phyloP scores from a whole-genome alignment of 2,888 invertebrate species.

The Crocallis elinguaria region DNA sequence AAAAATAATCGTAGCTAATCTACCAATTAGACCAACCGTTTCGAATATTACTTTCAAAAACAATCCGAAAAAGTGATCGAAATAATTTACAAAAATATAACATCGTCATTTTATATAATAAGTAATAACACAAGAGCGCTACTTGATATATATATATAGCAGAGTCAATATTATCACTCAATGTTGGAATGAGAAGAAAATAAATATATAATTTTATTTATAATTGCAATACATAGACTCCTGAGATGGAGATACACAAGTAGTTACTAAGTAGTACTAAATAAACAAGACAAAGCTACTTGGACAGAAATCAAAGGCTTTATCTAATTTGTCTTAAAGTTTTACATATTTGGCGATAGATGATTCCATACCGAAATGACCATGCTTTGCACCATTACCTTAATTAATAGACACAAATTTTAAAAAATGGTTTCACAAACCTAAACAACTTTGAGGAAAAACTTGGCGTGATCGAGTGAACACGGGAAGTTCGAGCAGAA shows the following conservation, averaged over 20 bases:
- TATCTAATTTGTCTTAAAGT: conserved; percentile 34
- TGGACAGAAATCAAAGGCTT: conserved; percentile 39
- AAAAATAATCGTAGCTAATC: conserved; percentile 33
- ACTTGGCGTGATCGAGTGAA: conserved; percentile 47
- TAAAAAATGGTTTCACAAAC: conserved; percentile 58
- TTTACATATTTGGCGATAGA: conserved; percentile 45
- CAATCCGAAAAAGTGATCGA: conserved; percentile 62
- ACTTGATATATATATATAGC: conserved; percentile 48
- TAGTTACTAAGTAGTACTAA: conserved; percentile 33
- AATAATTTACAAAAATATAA: conserved; percentile 79
- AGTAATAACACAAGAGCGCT: conserved; percentile 60
- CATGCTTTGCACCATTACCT: conserved; percentile 71
- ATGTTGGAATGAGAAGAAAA: conserved; percentile 77
- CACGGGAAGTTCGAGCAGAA: conserved; percentile 39
- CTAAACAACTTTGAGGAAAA: conserved; percentile 47
- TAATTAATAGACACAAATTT: conserved; percentile 60
- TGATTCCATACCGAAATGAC: conserved; percentile 54
- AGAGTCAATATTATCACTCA: conserved; percentile 64
- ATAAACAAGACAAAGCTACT: conserved; percentile 39
- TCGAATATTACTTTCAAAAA: conserved; percentile 47
- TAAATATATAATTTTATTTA: conserved; percentile 59
- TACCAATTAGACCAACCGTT: conserved; percentile 62
- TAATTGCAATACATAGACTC: conserved; percentile 41
- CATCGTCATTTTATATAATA: conserved; percentile 65
- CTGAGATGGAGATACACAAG: conserved; percentile 32